phyloP scores from a whole-genome alignment of 1,140 invertebrate species.

The Heliconius himera region DNA sequence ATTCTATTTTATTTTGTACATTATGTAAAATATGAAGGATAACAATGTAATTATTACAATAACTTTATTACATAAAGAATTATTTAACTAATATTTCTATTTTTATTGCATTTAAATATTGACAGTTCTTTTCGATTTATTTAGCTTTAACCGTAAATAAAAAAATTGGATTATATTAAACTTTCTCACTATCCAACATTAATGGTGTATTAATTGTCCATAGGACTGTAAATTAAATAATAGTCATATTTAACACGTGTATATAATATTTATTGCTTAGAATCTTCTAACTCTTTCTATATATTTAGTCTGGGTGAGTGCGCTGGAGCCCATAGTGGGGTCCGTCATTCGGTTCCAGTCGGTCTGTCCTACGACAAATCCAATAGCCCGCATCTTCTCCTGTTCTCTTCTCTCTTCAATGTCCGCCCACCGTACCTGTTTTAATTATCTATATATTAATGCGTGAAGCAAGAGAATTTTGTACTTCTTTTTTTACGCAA shows the following conservation, averaged over 20 bases:
- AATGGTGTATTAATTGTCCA: neutral
- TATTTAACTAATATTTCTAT: slow-evolving; percentile 3
- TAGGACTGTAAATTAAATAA: neutral
- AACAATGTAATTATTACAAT: neutral
- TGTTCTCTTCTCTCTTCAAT: slow-evolving; percentile 95
- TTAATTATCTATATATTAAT: slow-evolving; percentile 52
- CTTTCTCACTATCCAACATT: neutral
- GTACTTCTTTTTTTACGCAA: too few species aligned
- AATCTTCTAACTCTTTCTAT: slow-evolving; percentile 84
- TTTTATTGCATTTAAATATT: neutral
- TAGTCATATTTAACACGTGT: neutral
- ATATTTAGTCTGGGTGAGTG: slow-evolving; percentile 96
- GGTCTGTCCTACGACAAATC: slow-evolving; percentile 97
- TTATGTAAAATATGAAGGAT: neutral
- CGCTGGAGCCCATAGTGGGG: slow-evolving; percentile 92
- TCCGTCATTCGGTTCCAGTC: slow-evolving; percentile 97
- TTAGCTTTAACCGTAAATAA: neutral
- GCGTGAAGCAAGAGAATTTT: too few species aligned
- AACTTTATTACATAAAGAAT: neutral
- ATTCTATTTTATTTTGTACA: slow-evolving; percentile 3
- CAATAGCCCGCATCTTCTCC: slow-evolving; percentile 94
- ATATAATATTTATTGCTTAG: slow-evolving; percentile 40
- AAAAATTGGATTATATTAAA: neutral
- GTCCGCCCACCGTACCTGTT: slow-evolving; percentile 98
- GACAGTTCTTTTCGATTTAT: neutral